Evolutionary conservation across 2,888 invertebrate genomes (phyloP), one percentile per base, ranked within the genome.

Genomic region (Salpingus planirostris): DNA sequence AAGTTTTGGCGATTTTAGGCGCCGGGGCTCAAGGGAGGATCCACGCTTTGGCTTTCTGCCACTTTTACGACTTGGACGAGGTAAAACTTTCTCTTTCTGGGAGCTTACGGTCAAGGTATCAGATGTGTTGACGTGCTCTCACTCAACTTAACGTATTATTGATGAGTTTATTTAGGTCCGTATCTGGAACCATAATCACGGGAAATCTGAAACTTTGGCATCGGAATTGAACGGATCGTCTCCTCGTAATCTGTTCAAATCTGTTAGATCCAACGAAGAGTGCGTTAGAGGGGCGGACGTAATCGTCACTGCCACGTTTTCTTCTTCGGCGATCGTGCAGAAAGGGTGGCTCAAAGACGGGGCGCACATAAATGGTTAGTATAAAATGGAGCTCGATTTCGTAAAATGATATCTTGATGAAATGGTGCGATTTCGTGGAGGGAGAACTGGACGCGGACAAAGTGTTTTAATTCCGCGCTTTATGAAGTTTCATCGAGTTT

Each of bases 361-460:
- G 21, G 69, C 69, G 3, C 78, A 78, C 52, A 71, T 80, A 13
- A 79, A 78, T 59, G 74, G 78, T 76, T 53, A 51, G 50, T 33
- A 24, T 13, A 12, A 2, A 28, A 2, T 6, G 7, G 11, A n/a
- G 13, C 10, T 11, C 11, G 13, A 8, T 8, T 24, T 8, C 24
- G 7, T 24, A 11, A 21, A 21, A 21, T 6, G 6, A 21, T 7
- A 21, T 21, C 8, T 8, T 7, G 21, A 21, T 21, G n/a, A n/a
- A n/a, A n/a, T n/a, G n/a, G n/a, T n/a, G n/a, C n/a, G n/a, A n/a
- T n/a, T n/a, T n/a, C n/a, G n/a, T n/a, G n/a, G n/a, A n/a, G n/a
- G n/a, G n/a, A n/a, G n/a, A n/a, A n/a, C n/a, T n/a, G n/a, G n/a
- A n/a, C n/a, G n/a, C n/a, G n/a, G n/a, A n/a, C n/a, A n/a, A n/a